phyloP scores from a whole-genome alignment of 2,888 invertebrate genomes.

The Uloborus plumipes region DNA sequence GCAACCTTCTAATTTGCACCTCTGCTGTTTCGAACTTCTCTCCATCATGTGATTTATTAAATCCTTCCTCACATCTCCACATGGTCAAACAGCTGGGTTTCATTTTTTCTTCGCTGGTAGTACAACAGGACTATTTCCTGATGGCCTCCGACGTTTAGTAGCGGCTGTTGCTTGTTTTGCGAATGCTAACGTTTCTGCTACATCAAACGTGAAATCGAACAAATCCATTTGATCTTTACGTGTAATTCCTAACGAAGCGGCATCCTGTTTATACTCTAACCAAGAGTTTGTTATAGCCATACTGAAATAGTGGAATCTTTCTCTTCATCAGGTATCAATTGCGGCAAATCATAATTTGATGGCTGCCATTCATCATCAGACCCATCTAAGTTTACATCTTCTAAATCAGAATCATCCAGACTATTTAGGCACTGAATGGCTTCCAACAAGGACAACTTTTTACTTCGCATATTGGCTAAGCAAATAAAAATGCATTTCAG shows the following conservation, averaged over 20 bases:
- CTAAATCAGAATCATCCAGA: no score
- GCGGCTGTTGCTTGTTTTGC: constrained; percentile 8
- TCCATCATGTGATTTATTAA: constrained; percentile 7
- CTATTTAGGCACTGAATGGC: no score
- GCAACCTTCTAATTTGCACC: constrained; percentile 2
- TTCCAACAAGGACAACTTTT: no score
- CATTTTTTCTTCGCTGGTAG: background rate
- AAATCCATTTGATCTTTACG: constrained; percentile 4
- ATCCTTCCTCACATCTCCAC: background rate
- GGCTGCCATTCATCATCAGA: no score
- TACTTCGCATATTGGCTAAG: no score
- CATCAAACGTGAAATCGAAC: constrained; percentile 12
- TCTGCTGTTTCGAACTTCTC: constrained; percentile 7
- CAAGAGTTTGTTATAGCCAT: background rate
- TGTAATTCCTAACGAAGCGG: background rate
- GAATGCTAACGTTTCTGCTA: constrained; percentile 17
- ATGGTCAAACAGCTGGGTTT: constrained; percentile 9
- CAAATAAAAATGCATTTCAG: no score
- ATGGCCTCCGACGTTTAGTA: constrained; percentile 7
- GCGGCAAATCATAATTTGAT: no score
- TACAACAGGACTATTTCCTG: background rate
- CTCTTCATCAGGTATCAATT: no score
- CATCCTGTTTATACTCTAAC: background rate
- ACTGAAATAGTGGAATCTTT: constrained; percentile 2
- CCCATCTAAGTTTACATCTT: no score